Base-by-base conservation (phyloP, 2,797 vertebrate species). In the Bradypodion ventrale region DNA sequence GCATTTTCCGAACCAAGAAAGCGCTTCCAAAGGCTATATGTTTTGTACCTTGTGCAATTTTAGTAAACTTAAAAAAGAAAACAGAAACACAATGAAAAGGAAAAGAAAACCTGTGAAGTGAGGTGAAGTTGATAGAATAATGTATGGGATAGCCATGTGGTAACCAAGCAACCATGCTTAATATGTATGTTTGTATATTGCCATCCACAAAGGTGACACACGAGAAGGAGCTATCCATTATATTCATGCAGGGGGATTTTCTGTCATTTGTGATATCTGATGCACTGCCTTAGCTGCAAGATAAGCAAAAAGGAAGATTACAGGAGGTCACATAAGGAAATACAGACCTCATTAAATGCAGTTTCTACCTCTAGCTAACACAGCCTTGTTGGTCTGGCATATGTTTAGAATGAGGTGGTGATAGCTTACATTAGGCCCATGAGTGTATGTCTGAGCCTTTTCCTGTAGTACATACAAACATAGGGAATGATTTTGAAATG, bases 241-340 rank as follows among this genome's bases (percentile, higher is more conserved):
- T 75, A 59, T 12, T 83, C 12, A 63, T 79, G 82, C 88, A 83
- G 78, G 83, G 86, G 82, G n/a, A 49, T 66, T 69, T 83, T n/a
- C 21, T 70, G 6, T 60, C 75, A 83, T 1, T 60, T 79, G 25
- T 70, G 49, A 42, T 69, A 73, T 75, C 40, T 62, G 59, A 60
- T 77, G 80, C n/a, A 73, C n/a, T 40, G 5, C 37, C 37, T 73
- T 73, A 73, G 49, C n/a, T 78, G 35, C 59, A 73, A 56, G 69
- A 65, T 52, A 65, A 42, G 32, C 32, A 73, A 42, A 27, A 8
- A 46, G 46, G 60, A 79, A 73, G 59, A 78, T 29, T 68, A n/a
- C 29, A 49, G 75, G 19, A 21, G 68, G n/a, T 65, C 60, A 83
- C n/a, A 16, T 59, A 52, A 78, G 23, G 69, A 65, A 59, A 37